Base-by-base conservation (phyloP, 1,140 invertebrate genomes). In the Cecropterus lyciades region DNA sequence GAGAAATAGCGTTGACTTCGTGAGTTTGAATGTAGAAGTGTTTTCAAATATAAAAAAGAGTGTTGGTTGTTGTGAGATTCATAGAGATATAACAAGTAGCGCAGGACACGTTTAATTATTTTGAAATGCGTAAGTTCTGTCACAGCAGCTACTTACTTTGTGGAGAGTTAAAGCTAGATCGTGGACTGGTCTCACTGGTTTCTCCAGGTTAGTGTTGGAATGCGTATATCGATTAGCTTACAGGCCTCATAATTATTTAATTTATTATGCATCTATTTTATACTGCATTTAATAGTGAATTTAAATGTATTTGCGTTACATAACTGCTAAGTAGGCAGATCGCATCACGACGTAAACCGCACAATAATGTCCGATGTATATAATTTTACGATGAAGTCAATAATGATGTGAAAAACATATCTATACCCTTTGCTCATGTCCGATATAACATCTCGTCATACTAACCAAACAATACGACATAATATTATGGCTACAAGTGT, bases 141-240 rank as follows among this genome's bases (percentile, higher is more conserved):
- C 10, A 20, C 16, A 30, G 11, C 40, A 51, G 6, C 40, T 30
- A 51, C 46, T 49, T 60, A 65, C 70, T 65, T 59, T 68, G 68
- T 73, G 55, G 63, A 74, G 68, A 73, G 72, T 66, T 71, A 59
- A 30, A 67, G 49, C 51, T 49, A 65, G 55, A 14, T 46, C 5
- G 16, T 65, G 55, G 60, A 72, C 79, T 73, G 33, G 81, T 77
- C 63, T 40, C 67, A 77, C 75, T 73, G 66, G 77, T 81, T 82
- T 64, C 63, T 65, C 55, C 69, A 60, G 48, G 5, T 42, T 33
- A 37, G 37, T 37, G 49, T 51, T 70, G 48, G 51, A 48, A 40
- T 17, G 52, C 45, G 51, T 27, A 63, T 63, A 63, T 63, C 60
- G 60, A 62, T 62, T 62, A 49, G 45, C 46, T 37, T 49, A 49